phyloP scores from a whole-genome alignment of 1,140 invertebrate genomes.

The Choristoneura fumiferana region DNA sequence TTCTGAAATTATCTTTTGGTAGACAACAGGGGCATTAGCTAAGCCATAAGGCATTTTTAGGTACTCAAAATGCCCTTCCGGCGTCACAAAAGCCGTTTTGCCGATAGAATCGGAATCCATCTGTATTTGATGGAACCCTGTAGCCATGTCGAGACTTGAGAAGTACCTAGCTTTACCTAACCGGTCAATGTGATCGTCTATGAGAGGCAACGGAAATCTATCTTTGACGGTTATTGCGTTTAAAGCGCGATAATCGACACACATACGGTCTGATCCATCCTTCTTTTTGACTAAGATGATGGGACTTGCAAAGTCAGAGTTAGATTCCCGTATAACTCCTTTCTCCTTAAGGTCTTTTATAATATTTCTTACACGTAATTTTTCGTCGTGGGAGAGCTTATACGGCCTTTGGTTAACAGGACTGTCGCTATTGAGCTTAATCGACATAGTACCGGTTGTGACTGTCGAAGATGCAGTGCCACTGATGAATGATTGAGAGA shows the following conservation, averaged over 20 bases:
- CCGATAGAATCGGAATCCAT: neutral
- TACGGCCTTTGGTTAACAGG: slow-evolving; percentile 21
- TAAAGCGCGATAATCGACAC: slow-evolving; percentile 45
- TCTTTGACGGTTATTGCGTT: slow-evolving; percentile 42
- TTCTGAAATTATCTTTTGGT: slow-evolving; percentile 48
- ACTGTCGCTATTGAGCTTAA: slow-evolving; percentile 7
- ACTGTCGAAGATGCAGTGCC: slow-evolving; percentile 25
- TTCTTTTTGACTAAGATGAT: slow-evolving; percentile 40
- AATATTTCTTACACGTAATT: neutral
- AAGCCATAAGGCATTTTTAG: slow-evolving; percentile 15
- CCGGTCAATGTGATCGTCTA: slow-evolving; percentile 25
- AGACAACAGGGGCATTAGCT: slow-evolving; percentile 1
- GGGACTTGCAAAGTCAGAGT: slow-evolving; percentile 34
- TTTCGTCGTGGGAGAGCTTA: slow-evolving; percentile 13
- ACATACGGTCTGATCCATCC: slow-evolving; percentile 35
- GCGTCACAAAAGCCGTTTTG: slow-evolving; percentile 3
- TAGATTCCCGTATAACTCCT: slow-evolving; percentile 26
- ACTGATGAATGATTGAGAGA: slow-evolving; percentile 10
- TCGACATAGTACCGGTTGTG: slow-evolving; percentile 22
- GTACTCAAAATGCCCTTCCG: neutral
- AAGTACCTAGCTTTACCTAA: slow-evolving; percentile 20
- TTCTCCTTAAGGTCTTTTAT: slow-evolving; percentile 1
- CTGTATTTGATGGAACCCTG: slow-evolving; percentile 6
- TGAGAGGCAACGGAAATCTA: slow-evolving; percentile 39
- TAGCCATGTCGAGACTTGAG: slow-evolving; percentile 11